phyloP scores from a whole-genome alignment of 2,113 vertebrate species.

The Semicossyphus pulcher region DNA sequence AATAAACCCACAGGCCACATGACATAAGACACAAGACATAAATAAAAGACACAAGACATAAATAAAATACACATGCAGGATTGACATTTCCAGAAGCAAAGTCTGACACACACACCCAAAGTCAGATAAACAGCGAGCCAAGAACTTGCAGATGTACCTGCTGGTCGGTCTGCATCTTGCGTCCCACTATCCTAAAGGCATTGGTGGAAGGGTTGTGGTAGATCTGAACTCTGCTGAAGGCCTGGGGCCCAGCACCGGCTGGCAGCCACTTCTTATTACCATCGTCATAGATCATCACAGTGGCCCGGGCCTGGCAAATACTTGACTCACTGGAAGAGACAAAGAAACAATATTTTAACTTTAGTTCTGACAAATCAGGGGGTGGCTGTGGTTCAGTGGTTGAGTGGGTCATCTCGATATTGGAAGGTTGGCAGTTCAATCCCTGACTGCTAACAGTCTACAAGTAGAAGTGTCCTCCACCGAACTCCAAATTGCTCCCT shows the following conservation, averaged over 20 bases:
- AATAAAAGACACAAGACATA: neutral
- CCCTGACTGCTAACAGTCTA: no score
- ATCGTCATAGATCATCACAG: conserved; percentile 93
- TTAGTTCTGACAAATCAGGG: neutral
- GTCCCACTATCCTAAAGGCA: conserved; percentile 90
- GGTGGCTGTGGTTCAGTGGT: no score
- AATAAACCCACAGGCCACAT: no score
- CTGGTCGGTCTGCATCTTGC: conserved; percentile 91
- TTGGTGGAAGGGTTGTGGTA: conserved; percentile 89
- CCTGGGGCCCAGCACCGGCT: conserved; percentile 86
- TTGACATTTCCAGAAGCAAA: neutral
- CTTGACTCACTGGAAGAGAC: conserved; percentile 85
- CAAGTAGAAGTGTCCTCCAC: no score
- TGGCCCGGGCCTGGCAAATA: conserved; percentile 91
- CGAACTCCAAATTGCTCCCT: no score
- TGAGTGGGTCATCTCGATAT: no score
- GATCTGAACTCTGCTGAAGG: conserved; percentile 92
- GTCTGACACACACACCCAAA: neutral
- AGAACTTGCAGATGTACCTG: conserved; percentile 81
- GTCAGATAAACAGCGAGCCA: neutral
- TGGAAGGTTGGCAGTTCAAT: no score
- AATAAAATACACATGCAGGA: neutral
- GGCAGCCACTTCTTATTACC: conserved; percentile 90
- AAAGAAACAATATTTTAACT: neutral
- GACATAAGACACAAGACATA: no score